Evolutionary conservation across 2,888 invertebrate species (phyloP).

Genomic region (Aricia artaxerxes): DNA sequence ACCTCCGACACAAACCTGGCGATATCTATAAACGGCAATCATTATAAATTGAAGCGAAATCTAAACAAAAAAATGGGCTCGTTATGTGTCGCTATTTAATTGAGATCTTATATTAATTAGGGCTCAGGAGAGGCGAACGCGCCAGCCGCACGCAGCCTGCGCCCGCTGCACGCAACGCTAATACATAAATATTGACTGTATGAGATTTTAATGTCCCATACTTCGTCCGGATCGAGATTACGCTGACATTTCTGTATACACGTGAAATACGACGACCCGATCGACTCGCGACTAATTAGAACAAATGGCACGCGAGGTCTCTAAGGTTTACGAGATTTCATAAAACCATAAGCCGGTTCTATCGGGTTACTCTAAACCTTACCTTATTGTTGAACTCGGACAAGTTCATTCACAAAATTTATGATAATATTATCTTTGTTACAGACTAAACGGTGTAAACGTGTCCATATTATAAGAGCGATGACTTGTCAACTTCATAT

Average conservation of each 20-base stretch:
- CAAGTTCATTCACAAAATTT: neutral
- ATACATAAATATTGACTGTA: slow-evolving; percentile 46
- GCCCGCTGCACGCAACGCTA: slow-evolving; percentile 61
- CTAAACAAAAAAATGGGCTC: slow-evolving; percentile 65
- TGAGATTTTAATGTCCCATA: slow-evolving; percentile 41
- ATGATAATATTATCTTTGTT: neutral
- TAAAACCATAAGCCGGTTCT: neutral
- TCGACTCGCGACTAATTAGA: neutral
- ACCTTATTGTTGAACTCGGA: neutral
- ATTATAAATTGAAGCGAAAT: slow-evolving; percentile 36
- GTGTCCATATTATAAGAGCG: neutral
- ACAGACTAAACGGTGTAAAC: neutral
- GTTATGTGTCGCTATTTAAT: slow-evolving; percentile 79
- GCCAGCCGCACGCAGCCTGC: slow-evolving; percentile 72
- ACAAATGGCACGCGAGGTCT: slow-evolving; percentile 3
- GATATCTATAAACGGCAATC: slow-evolving; percentile 24
- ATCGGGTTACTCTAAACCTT: neutral
- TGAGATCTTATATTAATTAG: slow-evolving; percentile 82
- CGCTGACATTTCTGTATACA: slow-evolving; percentile 22
- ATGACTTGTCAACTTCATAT: neutral
- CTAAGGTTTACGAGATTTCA: neutral
- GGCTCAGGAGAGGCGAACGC: slow-evolving; percentile 70
- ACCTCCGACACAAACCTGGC: neutral
- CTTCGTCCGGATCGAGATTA: slow-evolving; percentile 25
- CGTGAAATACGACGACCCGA: slow-evolving; percentile 15